Base-by-base conservation (phyloP, 2,888 invertebrate genomes). In the Endomychus coccineus region DNA sequence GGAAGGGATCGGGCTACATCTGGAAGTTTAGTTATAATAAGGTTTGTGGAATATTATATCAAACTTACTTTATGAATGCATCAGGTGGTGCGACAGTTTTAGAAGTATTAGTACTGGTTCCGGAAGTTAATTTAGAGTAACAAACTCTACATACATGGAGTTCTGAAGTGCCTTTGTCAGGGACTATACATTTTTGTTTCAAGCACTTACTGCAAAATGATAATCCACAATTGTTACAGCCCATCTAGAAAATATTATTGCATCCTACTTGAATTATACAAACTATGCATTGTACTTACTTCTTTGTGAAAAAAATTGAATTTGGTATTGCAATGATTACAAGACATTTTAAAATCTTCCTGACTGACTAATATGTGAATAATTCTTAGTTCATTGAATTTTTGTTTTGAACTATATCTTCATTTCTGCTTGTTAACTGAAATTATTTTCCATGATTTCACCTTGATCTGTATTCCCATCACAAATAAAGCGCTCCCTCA, bases 121-220 rank as follows among this genome's bases (percentile, higher is more conserved):
- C 54, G 13, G 55, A 50, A 15, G 51, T 51, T 23, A 64, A 42
- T 53, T 66, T 67, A 33, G 66, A 59, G 47, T 62, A 70, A 56
- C 74, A 78, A 36, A 64, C 69, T 43, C 71, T 68, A 52, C 80
- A 80, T 30, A 87, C 83, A 64, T 79, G 80, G 34, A 75, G 71
- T 53, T 78, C 75, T 27, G 71, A 67, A 48, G 74, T 72, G 3
- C 75, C 69, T 56, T 77, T 63, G 42, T 68, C 77, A 6, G 80
- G 72, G 39, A 87, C 65, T 51, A 75, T 73, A 41, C 75, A 68
- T 64, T 82, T 82, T 51, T 83, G 74, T 48, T 77, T 77, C 29
- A 90, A 67, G 62, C 90, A 91, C 62, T 83, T 87, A 40, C 74
- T 75, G 61, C 90, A 91, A 66, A 80, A 87, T 28, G 86, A 82